phyloP scores from a whole-genome alignment of 2,888 invertebrate genomes.

The Frankliniella intonsa region DNA sequence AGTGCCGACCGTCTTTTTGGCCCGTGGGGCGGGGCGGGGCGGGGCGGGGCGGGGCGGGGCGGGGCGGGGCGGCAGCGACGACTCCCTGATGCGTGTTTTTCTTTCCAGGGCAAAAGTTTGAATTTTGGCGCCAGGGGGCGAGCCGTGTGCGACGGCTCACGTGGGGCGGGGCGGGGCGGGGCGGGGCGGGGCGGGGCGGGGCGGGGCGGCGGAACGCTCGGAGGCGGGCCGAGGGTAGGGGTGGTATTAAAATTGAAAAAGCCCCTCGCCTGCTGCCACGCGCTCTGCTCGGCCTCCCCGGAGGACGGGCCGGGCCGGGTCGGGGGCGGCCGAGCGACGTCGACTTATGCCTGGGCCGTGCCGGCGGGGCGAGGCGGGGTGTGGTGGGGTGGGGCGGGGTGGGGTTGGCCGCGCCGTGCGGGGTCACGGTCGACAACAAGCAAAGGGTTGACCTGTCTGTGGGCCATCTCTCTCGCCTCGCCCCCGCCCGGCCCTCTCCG shows the following conservation, averaged over 20 bases:
- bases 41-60: background rate
- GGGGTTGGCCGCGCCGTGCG: no score
- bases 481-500: background rate
- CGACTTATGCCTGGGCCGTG: no score
- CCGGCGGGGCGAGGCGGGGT: no score
- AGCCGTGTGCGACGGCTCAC: background rate
- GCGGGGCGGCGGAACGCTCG: no score
- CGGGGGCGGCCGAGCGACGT: no score
- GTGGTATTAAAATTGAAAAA: conserved; percentile 12
- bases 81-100: background rate
- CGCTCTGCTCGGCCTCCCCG: background rate
- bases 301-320: no score
- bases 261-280: background rate
- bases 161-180: background rate
- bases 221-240: no score
- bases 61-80: background rate
- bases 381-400: no score
- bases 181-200: background rate
- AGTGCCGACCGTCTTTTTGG: no score
- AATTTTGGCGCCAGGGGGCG: background rate
- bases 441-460: background rate
- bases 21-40: background rate
- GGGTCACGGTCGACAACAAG: no score
- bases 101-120: background rate
- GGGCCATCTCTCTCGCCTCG: background rate